These are phyloP conservation scores for Urocolius indicus DNA, from an alignment of 2,113 vertebrate genomes.

Conservation along the genomic window DNA sequence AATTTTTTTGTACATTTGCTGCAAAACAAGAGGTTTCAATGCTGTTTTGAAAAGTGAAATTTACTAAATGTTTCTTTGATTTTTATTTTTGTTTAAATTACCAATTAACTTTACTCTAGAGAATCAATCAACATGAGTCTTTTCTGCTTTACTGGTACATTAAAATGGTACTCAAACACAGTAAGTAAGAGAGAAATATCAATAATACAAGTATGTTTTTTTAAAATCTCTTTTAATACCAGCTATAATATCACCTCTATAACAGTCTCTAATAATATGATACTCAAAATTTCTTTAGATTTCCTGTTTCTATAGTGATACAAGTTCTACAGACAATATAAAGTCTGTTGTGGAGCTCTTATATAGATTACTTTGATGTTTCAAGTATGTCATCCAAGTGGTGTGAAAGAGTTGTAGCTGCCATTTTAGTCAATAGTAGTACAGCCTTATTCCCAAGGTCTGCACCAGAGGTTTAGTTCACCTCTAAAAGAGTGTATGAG, in stretches of 20 bases:
- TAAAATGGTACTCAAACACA: constrained; percentile 23
- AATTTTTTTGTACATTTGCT: constrained; percentile 15
- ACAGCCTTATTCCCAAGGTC: not conserved
- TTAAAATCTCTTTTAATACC: constrained; percentile 16
- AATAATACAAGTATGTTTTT: not conserved
- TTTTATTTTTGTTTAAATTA: constrained; percentile 46
- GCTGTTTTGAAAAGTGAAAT: constrained; percentile 39
- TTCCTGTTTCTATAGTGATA: not conserved
- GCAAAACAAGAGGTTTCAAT: constrained; percentile 24
- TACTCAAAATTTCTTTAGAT: not conserved
- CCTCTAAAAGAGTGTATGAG: not conserved
- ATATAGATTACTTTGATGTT: not conserved
- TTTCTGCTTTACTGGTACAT: not conserved
- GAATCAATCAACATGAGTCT: constrained; percentile 19
- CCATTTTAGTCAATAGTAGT: not conserved
- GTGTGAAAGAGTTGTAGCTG: not conserved
- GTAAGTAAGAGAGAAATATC: not conserved
- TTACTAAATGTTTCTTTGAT: constrained; percentile 4
- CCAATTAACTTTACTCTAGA: constrained; percentile 34
- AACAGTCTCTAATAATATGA: constrained; percentile 8
- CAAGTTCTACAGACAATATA: not conserved
- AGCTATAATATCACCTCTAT: not conserved
- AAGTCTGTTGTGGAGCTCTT: not conserved
- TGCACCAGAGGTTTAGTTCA: not conserved
- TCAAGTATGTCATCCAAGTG: not conserved